Evolutionary conservation across 2,113 vertebrate genomes (phyloP), one percentile per base, ranked within the genome.

Genomic region (Sphyrna mokarran): DNA sequence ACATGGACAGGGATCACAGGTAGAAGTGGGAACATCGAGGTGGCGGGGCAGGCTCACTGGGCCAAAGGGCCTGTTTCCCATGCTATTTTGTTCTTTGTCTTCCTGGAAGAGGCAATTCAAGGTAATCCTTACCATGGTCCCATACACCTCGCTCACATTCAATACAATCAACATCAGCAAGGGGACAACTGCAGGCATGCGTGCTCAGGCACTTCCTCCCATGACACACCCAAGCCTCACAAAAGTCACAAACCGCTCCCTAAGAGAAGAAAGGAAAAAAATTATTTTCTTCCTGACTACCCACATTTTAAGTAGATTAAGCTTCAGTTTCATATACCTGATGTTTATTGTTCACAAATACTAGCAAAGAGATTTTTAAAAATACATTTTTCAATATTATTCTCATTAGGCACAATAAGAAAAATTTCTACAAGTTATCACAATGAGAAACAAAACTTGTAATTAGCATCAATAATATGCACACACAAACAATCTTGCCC

Each of bases 221-320:
- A 0, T 99, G 99, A 96, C 99, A 99, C 78, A 99, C 98, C 99
- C 99, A 99, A 10, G 99, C 99, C 96, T 99, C 99, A 96, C 99
- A 99, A 97, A 99, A 99, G 96, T 99, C 99, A 97, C 99, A 99
- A 95, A 99, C 98, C 22, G 99, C 99, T 37, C 99, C 99, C 99
- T 99, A 93, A 22, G 7, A 66, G 97, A 95, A 37, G 61, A 96
- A 96, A 91, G 61, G 61, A 48, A 13, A 54, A 80, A 78, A 0
- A 5, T 66, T 23, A 70, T 48, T 70, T 68, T 94, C 40, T 43
- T 48, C 23, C 37, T 72, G 26, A 29, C 54, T 89, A 89, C n/a
- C 3, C 18, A 89, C 26, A 63, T 90, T 14, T 63, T 3, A 90
- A 89, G 54, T 33, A 54, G 68, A 70, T 90, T 94, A 94, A 58